phyloP scores from a whole-genome alignment of 2,113 vertebrate species.

The Otocyon megalotis region DNA sequence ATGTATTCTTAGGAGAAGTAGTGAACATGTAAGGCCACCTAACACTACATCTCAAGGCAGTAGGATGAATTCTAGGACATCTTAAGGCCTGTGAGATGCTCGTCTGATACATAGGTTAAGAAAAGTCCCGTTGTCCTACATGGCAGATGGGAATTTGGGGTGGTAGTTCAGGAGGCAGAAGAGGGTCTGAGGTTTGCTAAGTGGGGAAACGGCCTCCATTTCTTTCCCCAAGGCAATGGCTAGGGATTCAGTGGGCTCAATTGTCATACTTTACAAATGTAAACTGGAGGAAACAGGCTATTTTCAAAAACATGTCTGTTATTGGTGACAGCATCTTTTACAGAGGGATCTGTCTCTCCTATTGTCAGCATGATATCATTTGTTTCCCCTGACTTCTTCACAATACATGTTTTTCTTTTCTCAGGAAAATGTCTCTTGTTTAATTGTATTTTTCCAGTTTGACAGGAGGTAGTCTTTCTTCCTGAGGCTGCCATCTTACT shows the following conservation, averaged over 20 bases:
- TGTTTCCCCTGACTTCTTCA: neutral
- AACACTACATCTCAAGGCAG: neutral
- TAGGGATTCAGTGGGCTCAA: neutral
- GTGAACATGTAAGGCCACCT: neutral
- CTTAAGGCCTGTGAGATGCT: neutral
- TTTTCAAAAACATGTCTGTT: conserved; percentile 1
- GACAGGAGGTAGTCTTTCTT: neutral
- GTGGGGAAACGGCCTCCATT: neutral
- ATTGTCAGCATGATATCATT: neutral
- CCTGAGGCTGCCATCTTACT: neutral
- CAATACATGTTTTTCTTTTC: neutral
- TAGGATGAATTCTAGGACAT: neutral
- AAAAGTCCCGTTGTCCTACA: neutral
- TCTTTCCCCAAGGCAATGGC: neutral
- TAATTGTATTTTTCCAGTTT: neutral
- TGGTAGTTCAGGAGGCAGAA: neutral
- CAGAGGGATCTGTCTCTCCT: neutral
- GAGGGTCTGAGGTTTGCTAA: neutral
- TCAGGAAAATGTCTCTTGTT: neutral
- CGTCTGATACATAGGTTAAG: neutral
- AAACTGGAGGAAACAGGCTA: neutral
- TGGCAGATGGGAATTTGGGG: neutral
- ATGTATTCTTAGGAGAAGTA: neutral
- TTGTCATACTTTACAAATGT: neutral
- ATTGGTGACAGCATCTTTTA: neutral